Percentiles rank a stretch among this genome's conserved stretches.
Conservation (phyloP, 64 coral and sea anemone species). For the Acropora yongei region DNA sequence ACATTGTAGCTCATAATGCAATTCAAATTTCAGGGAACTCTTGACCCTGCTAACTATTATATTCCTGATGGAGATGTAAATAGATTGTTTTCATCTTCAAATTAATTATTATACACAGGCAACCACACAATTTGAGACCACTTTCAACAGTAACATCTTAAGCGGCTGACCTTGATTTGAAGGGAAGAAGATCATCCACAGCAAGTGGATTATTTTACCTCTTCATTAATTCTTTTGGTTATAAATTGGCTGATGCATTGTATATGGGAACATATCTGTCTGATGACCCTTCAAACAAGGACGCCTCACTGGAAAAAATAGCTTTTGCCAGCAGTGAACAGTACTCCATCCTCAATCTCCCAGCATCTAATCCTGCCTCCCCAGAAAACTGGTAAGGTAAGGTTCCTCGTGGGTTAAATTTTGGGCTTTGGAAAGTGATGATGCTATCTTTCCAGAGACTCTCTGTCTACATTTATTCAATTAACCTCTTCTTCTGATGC, state of each 20-base stretch:
- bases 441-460: conserved; percentile 44
- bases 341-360: conserved; percentile 36
- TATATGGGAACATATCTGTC: conserved; percentile 53
- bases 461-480: conserved; percentile 30
- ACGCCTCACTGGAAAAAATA: conserved; percentile 48
- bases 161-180: not conserved
- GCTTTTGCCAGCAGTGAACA: conserved; percentile 13
- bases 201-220: not conserved
- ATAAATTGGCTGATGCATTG: conserved; percentile 33
- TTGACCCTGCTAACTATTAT: not conserved
- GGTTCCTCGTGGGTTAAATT: conserved; percentile 32
- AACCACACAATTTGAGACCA: no score
- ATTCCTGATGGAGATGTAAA: not conserved
- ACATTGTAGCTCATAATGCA: no score
- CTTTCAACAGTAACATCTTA: no score
- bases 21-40: not conserved
- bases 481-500: conserved; percentile 3
- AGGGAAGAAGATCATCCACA: not conserved
- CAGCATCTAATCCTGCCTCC: conserved; percentile 56
- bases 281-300: conserved; percentile 40
- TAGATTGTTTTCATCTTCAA: no score
- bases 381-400: conserved; percentile 41
- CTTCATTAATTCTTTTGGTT: not conserved
- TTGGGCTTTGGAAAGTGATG: conserved; percentile 40
- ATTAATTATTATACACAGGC: no score